Evolutionary conservation across 2,113 vertebrate species (phyloP), one percentile per base, ranked within the genome.

Genomic region (Pycnonotus jocosus): DNA sequence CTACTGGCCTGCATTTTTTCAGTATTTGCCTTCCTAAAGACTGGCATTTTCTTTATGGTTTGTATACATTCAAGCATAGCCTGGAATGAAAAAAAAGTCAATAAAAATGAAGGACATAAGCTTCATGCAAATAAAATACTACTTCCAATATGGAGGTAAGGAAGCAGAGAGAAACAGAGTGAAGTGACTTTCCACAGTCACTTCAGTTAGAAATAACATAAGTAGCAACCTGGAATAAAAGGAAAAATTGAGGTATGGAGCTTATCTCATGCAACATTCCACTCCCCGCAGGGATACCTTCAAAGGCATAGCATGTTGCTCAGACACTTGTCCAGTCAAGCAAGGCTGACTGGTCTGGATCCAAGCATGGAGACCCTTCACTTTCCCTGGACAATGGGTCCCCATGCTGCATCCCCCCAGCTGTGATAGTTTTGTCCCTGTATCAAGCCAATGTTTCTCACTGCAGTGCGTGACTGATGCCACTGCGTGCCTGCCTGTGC

Each of bases 71-170:
- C 54, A 61, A 62, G 62, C 11, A 8, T 9, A 69, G 12, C 23
- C 25, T 70, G 30, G 33, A 88, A 71, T 11, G 19, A 21, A 71
- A 91, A 91, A 92, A 77, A 71, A 47, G 12, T 40, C 70, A 85
- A 56, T 69, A 69, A 85, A 79, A 95, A 87, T 44, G 10, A 80
- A 90, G 23, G 40, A n/a, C 28, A 1, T 60, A 68, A 54, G 12
- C 44, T 93, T 85, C 4, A 31, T 15, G 19, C 44, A 72, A 94
- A 30, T 40, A 92, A 93, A 90, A 76, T 57, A 48, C n/a, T 57
- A 40, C 44, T 81, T 87, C 25, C 11, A 77, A 38, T 40, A 79
- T 4, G 9, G 77, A 88, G 17, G 18, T 53, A 65, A 88, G 35
- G 28, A 82, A 76, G 56, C 11, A 64, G 56, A 81, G 25, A 18